Base-by-base conservation (phyloP, 2,888 invertebrate genomes). In the Monoplex corrugatus region DNA sequence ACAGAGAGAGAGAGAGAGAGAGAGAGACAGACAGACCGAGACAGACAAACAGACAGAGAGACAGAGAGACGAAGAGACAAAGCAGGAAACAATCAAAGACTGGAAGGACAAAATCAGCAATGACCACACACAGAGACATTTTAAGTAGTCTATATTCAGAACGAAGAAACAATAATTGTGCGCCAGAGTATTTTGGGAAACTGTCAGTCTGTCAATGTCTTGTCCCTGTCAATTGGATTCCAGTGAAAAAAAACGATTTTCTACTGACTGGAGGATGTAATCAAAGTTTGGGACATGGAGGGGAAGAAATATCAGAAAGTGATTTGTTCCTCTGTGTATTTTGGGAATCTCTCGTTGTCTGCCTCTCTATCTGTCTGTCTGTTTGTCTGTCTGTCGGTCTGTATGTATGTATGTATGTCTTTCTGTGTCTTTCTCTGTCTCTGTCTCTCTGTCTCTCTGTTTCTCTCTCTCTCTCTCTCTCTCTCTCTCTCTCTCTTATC, bases 351-450 rank as follows among this genome's bases (percentile, higher is more conserved):
- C 6, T 68, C 6, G 23, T 23, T 68, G 19, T 68, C 19, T 28
- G 19, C n/a, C 19, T 68, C 28, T 68, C 6, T 68, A n/a, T 80
- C 3, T 80, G 38, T 80, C 8, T 80, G 80, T 35, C 5, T 80
- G 43, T 2, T 6, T 6, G 35, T 2, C 8, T 6, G 80, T 0
- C 35, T 6, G 80, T 6, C 8, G 0, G 80, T 80, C 0, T 80
- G 80, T 80, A 38, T 80, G 6, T 35, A 38, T 80, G 80, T 80
- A 38, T 80, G 0, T 80, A 38, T 80, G 80, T 80, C 40, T 80
- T 2, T 80, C 80, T 80, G 2, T 80, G 8, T 32, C n/a, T 32
- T 28, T 23, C 35, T 80, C 80, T 80, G 13, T 80, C 80, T 80
- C 23, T 80, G 0, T 80, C 32, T 80, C 38, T 80, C 32, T 80